These are phyloP conservation scores for Drosophila borborema DNA, from an alignment of 2,888 invertebrate genomes.

Conservation along the genomic window DNA sequence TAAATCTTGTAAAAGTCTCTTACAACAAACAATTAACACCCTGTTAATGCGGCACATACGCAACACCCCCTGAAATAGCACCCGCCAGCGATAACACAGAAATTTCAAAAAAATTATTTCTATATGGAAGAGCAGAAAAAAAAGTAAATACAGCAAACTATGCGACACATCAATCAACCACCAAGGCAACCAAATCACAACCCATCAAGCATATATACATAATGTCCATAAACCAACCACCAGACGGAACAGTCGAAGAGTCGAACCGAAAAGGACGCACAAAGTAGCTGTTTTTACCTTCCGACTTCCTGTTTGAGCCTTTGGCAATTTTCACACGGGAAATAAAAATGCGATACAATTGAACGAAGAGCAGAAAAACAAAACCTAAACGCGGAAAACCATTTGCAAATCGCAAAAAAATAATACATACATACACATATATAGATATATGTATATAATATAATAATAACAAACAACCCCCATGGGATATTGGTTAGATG, in stretches of 20 bases:
- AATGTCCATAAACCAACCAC: constrained; percentile 49
- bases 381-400: constrained; percentile 80
- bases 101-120: neutral
- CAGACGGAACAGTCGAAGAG: constrained; percentile 24
- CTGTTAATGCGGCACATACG: constrained; percentile 38
- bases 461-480: constrained; percentile 54
- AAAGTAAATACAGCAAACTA: constrained; percentile 35
- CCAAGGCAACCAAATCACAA: constrained; percentile 73
- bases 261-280: constrained; percentile 30
- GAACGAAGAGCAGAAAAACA: constrained; percentile 71
- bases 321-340: constrained; percentile 78
- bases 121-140: constrained; percentile 3
- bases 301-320: constrained; percentile 64
- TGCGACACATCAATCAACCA: constrained; percentile 77
- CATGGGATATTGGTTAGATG: constrained; percentile 26
- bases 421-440: neutral
- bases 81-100: constrained; percentile 25
- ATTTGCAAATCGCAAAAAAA: constrained; percentile 74
- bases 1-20: constrained; percentile 2
- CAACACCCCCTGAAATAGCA: constrained; percentile 34
- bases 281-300: constrained; percentile 50
- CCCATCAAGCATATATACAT: constrained; percentile 50
- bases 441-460: constrained; percentile 6
- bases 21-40: constrained; percentile 49
- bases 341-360: constrained; percentile 79